Base-by-base conservation (phyloP, 2,888 invertebrate genomes). In the Protophormia terraenovae region DNA sequence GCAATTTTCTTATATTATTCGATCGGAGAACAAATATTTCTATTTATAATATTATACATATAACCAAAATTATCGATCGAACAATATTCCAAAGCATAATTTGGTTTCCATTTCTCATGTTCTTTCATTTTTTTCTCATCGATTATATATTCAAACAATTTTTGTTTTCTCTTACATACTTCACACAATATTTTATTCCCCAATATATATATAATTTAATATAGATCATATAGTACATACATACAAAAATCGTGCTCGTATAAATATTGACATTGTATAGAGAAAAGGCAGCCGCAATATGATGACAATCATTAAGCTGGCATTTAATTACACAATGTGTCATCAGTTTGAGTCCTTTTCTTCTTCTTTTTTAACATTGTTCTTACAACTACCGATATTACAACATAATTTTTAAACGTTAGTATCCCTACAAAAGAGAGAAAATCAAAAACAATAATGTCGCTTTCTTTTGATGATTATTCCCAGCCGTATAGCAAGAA, bases 401-500 rank as follows among this genome's bases (percentile, higher is more conserved):
- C 64, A 76, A 60, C 50, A 71, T 45, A 80, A 50, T 22, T 50
- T 69, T 32, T 27, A 71, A 67, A 76, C 69, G 45, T 71, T 71
- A 76, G 71, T 76, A 82, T 69, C 41, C 69, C 62, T 35, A 82
- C 53, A 76, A 82, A 53, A 58, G 53, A 67, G n/a, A 32, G 50
- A 35, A 82, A 71, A 41, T 45, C 45, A 12, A 7, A 47, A 78
- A 72, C 69, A 81, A 84, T 60, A 76, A 69, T 71, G 76, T 67
- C 90, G 91, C 91, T 89, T 86, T 88, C 89, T 88, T 91, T 90
- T 91, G 91, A 92, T 90, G 91, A 89, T 87, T 86, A 22, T 72
- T 72, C 53, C 24, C n/a, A 5, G 10, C 14, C 16, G 19, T n/a
- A n/a, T n/a, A n/a, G n/a, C n/a, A n/a, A n/a, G n/a, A n/a, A n/a